These are phyloP conservation scores for Apogon hyalosoma DNA, from an alignment of 2,797 vertebrate genomes.

Conservation along the genomic window DNA sequence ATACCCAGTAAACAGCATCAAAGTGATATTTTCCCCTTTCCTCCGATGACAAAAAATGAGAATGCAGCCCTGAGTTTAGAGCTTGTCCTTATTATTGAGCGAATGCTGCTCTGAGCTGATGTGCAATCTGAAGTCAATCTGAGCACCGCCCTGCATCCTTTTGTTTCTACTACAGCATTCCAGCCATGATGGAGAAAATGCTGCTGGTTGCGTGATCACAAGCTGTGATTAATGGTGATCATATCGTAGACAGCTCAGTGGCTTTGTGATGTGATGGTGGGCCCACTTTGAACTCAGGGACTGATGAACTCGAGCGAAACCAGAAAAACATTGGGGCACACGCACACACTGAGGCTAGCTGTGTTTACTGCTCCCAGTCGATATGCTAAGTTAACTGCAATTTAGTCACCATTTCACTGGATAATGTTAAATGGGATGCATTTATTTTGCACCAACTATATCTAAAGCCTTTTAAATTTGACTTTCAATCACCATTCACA, in stretches of 20 bases:
- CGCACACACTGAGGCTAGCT: constrained; percentile 22
- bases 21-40: constrained; percentile 74
- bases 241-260: constrained; percentile 59
- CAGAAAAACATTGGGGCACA: constrained; percentile 44
- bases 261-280: constrained; percentile 60
- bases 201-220: constrained; percentile 61
- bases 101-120: constrained; percentile 31
- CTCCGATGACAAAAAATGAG: constrained; percentile 54
- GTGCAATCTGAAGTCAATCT: constrained; percentile 74
- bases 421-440: too few species aligned
- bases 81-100: constrained; percentile 49
- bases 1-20: constrained; percentile 90
- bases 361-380: constrained; percentile 12
- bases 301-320: constrained; percentile 52
- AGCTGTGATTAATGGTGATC: constrained; percentile 74
- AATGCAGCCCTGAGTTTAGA: constrained; percentile 34
- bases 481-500: too few species aligned
- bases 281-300: constrained; percentile 64
- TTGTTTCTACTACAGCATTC: constrained; percentile 67
- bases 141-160: constrained; percentile 44
- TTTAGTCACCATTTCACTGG: too few species aligned
- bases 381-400: not conserved
- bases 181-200: constrained; percentile 59
- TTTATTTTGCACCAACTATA: too few species aligned
- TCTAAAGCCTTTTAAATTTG: too few species aligned